Conservation (phyloP, 2,113 vertebrate species). For the Uria aalge region DNA sequence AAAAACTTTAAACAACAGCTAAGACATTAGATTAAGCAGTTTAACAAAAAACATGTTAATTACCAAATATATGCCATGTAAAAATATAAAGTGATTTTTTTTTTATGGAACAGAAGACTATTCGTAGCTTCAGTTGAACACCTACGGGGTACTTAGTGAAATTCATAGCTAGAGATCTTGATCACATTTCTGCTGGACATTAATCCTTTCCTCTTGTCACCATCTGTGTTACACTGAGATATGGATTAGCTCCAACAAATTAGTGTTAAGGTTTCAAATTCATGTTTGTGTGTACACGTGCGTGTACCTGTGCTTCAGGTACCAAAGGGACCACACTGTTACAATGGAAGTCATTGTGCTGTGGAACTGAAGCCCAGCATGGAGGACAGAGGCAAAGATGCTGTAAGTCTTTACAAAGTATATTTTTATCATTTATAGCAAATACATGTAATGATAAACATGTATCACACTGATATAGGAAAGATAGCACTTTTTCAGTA, state of each 20-base stretch:
- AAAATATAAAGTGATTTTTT: background rate
- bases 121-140: background rate
- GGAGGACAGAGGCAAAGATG: background rate
- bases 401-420: background rate
- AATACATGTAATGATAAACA: background rate
- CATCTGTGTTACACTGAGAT: background rate
- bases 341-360: accelerated
- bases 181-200: background rate
- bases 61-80: background rate
- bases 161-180: background rate
- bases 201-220: background rate
- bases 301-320: background rate
- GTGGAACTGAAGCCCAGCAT: background rate
- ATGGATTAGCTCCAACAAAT: background rate
- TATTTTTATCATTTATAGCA: background rate
- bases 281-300: background rate
- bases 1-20: slow-evolving; percentile 16
- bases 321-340: background rate
- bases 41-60: slow-evolving; percentile 27
- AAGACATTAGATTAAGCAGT: slow-evolving; percentile 29
- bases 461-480: background rate
- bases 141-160: background rate
- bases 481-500: background rate
- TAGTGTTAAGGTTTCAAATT: background rate
- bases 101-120: background rate